Conservation (phyloP, 2,113 vertebrate species). For the Centropus unirufus region DNA sequence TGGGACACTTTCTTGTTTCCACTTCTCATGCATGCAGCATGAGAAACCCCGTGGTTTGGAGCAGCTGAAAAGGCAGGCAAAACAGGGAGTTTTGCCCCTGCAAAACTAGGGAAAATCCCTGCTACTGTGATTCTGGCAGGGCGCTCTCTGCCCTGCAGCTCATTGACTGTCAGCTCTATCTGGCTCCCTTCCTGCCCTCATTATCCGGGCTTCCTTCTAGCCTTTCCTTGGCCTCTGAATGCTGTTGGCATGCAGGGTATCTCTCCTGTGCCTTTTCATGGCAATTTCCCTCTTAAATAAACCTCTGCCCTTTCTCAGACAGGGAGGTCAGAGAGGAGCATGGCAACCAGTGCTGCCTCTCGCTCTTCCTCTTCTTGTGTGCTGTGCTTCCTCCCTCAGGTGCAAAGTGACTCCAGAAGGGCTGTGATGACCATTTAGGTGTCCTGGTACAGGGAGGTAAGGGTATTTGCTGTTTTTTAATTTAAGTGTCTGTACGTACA, state of each 20-base stretch:
- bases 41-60: background rate
- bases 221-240: background rate
- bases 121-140: rapidly evolving
- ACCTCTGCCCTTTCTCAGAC: background rate
- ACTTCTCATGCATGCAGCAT: background rate
- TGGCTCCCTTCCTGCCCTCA: background rate
- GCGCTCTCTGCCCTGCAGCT: background rate
- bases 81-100: background rate
- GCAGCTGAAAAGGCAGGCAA: background rate
- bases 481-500: background rate
- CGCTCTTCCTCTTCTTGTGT: rapidly evolving
- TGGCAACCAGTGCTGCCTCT: background rate
- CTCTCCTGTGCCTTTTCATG: background rate
- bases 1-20: background rate
- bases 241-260: background rate
- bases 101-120: background rate
- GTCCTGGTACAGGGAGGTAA: rapidly evolving
- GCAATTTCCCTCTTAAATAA: background rate
- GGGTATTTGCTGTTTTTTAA: rapidly evolving
- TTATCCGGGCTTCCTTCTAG: background rate
- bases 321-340: background rate
- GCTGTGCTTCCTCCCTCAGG: background rate
- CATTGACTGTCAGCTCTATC: background rate
- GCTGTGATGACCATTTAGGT: background rate
- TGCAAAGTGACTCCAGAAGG: rapidly evolving